A percentile compares a stretch with the other conserved stretches of the same genome.
phyloP scores from a whole-genome alignment of 1,140 invertebrate species.

The Orchestia grillus region DNA sequence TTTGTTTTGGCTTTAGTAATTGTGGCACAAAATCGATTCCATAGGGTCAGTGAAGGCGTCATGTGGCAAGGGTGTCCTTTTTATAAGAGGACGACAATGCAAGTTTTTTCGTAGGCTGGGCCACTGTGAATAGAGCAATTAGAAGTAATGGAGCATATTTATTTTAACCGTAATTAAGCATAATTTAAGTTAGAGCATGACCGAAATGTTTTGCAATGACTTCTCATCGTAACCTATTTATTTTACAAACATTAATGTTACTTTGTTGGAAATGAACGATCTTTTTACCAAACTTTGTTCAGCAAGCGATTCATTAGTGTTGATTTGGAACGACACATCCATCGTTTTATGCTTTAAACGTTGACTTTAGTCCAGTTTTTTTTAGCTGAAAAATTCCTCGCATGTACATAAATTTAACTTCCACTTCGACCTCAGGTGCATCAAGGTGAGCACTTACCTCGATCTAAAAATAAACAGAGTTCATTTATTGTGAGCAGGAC shows the following conservation, averaged over 20 bases:
- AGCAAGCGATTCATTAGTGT: background rate
- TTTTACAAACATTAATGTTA: background rate
- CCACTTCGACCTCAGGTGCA: too few relatives aligned
- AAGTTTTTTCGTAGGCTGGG: too few relatives aligned
- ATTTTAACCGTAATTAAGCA: too few relatives aligned
- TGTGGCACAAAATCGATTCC: too few relatives aligned
- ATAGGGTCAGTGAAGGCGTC: too few relatives aligned
- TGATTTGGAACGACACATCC: background rate
- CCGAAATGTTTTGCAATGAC: too few relatives aligned
- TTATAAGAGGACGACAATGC: too few relatives aligned
- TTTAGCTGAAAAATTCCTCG: background rate
- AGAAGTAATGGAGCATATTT: too few relatives aligned
- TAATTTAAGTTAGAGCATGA: too few relatives aligned
- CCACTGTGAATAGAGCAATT: too few relatives aligned
- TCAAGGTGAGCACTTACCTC: background rate
- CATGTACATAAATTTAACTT: background rate
- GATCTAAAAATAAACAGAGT: background rate
- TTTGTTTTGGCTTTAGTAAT: too few relatives aligned
- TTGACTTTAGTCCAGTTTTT: background rate
- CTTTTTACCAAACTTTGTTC: background rate
- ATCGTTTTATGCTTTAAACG: background rate
- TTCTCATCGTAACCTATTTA: background rate
- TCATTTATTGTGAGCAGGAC: background rate
- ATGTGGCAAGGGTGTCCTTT: too few relatives aligned
- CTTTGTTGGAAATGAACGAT: background rate